Base-by-base conservation (phyloP, 1,140 invertebrate genomes). In the Telenomus remus region DNA sequence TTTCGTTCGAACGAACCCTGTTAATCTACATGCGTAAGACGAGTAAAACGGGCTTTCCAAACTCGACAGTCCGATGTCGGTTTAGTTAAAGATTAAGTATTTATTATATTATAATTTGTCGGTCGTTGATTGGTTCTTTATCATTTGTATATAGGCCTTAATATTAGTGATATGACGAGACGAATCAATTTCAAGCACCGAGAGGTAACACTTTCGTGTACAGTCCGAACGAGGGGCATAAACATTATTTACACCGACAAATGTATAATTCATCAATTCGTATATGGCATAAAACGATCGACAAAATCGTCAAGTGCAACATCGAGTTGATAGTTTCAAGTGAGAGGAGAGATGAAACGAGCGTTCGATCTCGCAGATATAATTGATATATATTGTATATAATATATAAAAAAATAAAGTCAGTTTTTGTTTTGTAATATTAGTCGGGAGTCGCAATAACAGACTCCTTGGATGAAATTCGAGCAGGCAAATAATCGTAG, bases 1-100 rank as follows among this genome's bases (percentile, higher is more conserved):
- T 44, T 44, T 44, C 13, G 43, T 13, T 63, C 16, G 7, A 69
- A 69, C 51, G 35, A 57, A 76, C 73, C 73, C 73, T 76, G 73
- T 76, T n/a, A 43, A 54, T 69, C 68, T 71, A 71, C 68, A 37
- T 51, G 59, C 68, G 13, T 39, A 44, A 14, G n/a, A 39, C 9
- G 3, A 42, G 39, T 42, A 43, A n/a, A 27, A 3, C 19, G 19
- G 19, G 19, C 19, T 6, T 27, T 27, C 1, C 1, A 27, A 27
- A 27, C 19, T 6, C 19, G 19, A 27, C 19, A 27, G 19, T 1
- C 19, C 19, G 19, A 3, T 27, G 19, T 27, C 19, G 19, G 6
- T 1, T 27, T 27, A 6, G 19, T 27, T 27, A 27, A 6, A 27
- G 19, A 27, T 35, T 15, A 39, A 4, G 3, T 39, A n/a, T 6